phyloP scores from a whole-genome alignment of 2,113 vertebrate species.

The Spizaetus ornatus region DNA sequence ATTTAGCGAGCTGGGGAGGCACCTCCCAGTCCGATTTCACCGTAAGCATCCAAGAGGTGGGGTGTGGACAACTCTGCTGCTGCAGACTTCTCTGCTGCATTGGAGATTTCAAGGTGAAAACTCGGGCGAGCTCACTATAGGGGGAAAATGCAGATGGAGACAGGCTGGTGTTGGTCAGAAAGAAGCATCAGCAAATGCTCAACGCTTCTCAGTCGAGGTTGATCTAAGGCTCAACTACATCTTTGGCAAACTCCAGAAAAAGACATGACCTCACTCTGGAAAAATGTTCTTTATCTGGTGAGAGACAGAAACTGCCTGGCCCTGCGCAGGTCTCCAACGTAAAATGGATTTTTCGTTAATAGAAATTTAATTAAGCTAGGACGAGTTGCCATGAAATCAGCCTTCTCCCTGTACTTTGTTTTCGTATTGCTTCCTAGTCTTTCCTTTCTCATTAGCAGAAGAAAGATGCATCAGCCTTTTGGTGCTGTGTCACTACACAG shows the following conservation, averaged over 20 bases:
- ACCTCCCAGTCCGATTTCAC: neutral
- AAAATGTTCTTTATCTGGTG: neutral
- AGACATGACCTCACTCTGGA: neutral
- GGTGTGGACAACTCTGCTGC: neutral
- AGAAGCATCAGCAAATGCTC: neutral
- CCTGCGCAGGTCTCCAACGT: neutral
- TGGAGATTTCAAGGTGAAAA: neutral
- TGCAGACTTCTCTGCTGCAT: neutral
- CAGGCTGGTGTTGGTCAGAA: neutral
- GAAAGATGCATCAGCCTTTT: neutral
- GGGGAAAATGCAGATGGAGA: neutral
- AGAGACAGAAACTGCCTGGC: neutral
- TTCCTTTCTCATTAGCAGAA: neutral
- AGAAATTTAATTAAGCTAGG: neutral
- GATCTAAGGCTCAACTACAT: neutral
- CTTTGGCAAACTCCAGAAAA: neutral
- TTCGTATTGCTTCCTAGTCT: neutral
- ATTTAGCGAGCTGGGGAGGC: neutral
- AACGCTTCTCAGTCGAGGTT: accelerated
- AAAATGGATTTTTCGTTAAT: neutral
- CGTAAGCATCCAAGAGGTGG: neutral
- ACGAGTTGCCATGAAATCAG: neutral
- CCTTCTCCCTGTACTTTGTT: neutral
- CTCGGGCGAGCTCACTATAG: accelerated
- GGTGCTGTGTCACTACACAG: neutral